A percentile compares a stretch with the other conserved stretches of the same genome.
phyloP scores from a whole-genome alignment of 2,797 vertebrate genomes.

The Gallirallus australis region DNA sequence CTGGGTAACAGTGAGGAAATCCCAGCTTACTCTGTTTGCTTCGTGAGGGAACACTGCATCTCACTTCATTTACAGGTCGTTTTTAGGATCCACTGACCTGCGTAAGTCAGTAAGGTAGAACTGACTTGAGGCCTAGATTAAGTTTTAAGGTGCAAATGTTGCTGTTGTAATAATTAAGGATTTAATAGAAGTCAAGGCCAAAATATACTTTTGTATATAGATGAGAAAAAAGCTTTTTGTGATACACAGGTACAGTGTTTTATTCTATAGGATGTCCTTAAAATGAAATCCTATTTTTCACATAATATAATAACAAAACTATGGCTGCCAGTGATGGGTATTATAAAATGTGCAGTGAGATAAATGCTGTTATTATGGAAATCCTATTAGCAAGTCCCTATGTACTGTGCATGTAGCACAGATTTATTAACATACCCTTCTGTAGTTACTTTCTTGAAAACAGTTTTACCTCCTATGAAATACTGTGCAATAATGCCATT shows the following conservation, averaged over 20 bases:
- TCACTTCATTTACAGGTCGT: background rate
- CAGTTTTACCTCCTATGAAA: slow-evolving; percentile 70
- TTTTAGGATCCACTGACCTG: background rate
- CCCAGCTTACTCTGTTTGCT: background rate
- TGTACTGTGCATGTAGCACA: slow-evolving; percentile 23
- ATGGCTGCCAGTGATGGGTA: slow-evolving; percentile 55
- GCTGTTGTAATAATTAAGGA: background rate
- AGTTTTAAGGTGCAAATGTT: background rate
- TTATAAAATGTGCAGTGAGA: slow-evolving; percentile 67
- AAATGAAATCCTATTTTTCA: slow-evolving; percentile 69
- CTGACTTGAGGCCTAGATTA: background rate
- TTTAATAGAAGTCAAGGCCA: background rate
- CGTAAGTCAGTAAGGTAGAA: background rate
- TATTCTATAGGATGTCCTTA: slow-evolving; percentile 12
- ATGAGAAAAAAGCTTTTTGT: background rate
- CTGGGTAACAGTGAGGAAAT: background rate
- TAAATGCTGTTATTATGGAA: slow-evolving; percentile 77
- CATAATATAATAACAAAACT: slow-evolving; percentile 40
- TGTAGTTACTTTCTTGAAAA: slow-evolving; percentile 70
- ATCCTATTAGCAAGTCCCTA: slow-evolving; percentile 75
- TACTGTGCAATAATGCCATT: slow-evolving; percentile 67
- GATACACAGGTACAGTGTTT: background rate
- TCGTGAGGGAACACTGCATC: background rate
- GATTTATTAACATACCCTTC: slow-evolving; percentile 72
- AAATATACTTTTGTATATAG: background rate